Evolutionary conservation across 2,113 vertebrate genomes (phyloP).

Genomic region (Phyllostomus hastatus): DNA sequence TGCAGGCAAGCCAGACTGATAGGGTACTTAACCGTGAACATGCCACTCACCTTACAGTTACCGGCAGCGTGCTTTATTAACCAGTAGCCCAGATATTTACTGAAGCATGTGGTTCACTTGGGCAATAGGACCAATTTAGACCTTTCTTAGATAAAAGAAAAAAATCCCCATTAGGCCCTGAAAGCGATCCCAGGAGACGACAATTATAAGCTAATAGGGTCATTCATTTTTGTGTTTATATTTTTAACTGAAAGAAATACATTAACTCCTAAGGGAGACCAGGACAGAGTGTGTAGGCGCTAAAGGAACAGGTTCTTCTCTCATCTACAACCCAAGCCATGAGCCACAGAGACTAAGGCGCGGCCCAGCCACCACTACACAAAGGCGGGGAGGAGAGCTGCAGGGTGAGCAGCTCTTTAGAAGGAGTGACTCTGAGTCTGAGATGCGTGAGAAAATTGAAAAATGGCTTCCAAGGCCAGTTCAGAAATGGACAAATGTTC

Average conservation of each 20-base stretch:
- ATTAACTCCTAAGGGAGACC: conserved; percentile 38
- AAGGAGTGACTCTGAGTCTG: neutral
- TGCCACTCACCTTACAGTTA: conserved; percentile 27
- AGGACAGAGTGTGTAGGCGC: neutral
- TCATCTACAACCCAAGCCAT: neutral
- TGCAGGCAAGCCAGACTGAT: neutral
- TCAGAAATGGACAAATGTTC: neutral
- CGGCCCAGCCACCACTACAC: neutral
- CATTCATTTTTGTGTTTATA: conserved; percentile 67
- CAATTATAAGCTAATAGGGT: conserved; percentile 58
- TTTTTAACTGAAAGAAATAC: conserved; percentile 63
- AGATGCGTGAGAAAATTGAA: neutral
- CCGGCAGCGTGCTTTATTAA: neutral
- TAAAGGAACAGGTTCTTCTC: conserved; percentile 6
- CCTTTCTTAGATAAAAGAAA: conserved; percentile 26
- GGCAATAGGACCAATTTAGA: conserved; percentile 58
- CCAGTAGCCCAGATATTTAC: conserved; percentile 36
- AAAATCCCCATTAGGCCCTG: conserved; percentile 21
- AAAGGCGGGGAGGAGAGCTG: neutral
- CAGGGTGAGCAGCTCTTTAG: neutral
- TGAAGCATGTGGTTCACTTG: conserved; percentile 2
- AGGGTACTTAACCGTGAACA: neutral
- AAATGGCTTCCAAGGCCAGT: neutral
- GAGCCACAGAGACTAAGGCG: neutral
- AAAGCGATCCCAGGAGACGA: conserved; percentile 50